These are phyloP conservation scores for Caenorhabditis sp. DNA, from an alignment of 2,888 invertebrate genomes.

Conservation along the genomic window DNA sequence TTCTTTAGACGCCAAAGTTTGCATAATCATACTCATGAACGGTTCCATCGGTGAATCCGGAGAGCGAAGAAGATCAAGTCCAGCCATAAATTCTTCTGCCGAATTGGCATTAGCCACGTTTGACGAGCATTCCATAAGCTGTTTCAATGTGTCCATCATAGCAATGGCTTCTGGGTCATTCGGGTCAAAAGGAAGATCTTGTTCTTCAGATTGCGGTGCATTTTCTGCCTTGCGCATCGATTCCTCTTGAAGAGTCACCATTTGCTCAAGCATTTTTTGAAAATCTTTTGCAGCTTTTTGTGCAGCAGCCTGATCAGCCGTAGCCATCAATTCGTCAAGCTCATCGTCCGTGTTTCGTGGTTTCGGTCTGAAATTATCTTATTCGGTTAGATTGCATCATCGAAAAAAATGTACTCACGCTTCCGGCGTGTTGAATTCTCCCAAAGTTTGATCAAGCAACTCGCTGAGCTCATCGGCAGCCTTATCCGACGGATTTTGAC, in stretches of 20 bases:
- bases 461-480: constrained; percentile 61
- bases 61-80: constrained; percentile 69
- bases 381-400: constrained; percentile 13
- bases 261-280: constrained; percentile 72
- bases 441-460: constrained; percentile 65
- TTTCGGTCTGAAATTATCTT: constrained; percentile 14
- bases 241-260: constrained; percentile 73
- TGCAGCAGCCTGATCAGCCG: constrained; percentile 70
- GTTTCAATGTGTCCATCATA: constrained; percentile 74
- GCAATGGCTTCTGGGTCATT: constrained; percentile 67
- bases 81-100: constrained; percentile 68
- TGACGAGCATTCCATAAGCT: constrained; percentile 67
- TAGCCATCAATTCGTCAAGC: constrained; percentile 72
- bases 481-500: constrained; percentile 19
- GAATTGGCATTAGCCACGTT: constrained; percentile 66
- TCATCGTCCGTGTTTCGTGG: constrained; percentile 71
- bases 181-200: constrained; percentile 26
- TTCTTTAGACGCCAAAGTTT: constrained; percentile 77
- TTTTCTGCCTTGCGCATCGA: constrained; percentile 40
- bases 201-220: constrained; percentile 5
- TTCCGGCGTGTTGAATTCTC: constrained; percentile 50
- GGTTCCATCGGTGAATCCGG: constrained; percentile 76
- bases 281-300: constrained; percentile 74
- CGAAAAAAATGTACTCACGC: constrained; percentile 37
- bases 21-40: constrained; percentile 79